Conservation (phyloP, 1,140 invertebrate species). For the Hyles euphorbiae region DNA sequence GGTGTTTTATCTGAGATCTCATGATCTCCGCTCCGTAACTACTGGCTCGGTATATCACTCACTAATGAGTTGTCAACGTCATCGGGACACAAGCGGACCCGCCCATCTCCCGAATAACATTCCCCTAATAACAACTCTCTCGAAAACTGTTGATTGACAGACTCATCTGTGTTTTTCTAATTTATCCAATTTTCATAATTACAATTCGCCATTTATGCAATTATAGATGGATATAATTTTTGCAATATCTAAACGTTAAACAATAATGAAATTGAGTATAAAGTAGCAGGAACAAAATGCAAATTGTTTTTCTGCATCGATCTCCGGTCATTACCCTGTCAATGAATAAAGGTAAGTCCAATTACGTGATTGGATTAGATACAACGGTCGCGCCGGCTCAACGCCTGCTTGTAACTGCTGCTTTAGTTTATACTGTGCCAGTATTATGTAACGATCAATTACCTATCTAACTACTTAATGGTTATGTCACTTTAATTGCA, state of each 20-base stretch:
- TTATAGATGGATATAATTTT: no score
- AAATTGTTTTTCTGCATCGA: no score
- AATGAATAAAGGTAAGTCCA: conserved; percentile 57
- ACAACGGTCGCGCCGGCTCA: conserved; percentile 28
- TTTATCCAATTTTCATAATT: conserved; percentile 20
- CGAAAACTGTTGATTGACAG: conserved; percentile 18
- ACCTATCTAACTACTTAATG: conserved; percentile 2
- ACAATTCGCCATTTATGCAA: not conserved
- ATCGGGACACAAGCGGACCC: conserved; percentile 24
- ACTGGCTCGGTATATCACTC: conserved; percentile 1
- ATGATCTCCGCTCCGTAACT: not conserved
- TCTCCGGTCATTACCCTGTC: conserved; percentile 13
- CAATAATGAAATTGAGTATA: no score
- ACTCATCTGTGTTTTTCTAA: conserved; percentile 18
- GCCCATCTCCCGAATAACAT: conserved; percentile 1
- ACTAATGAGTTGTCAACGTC: conserved; percentile 60
- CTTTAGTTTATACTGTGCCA: not conserved
- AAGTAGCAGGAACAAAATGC: no score
- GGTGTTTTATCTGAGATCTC: not conserved
- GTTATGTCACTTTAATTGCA: conserved; percentile 4
- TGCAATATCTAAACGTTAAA: no score
- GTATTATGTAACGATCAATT: conserved; percentile 15
- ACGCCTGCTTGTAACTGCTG: conserved; percentile 17
- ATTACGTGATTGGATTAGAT: conserved; percentile 58
- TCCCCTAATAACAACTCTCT: not conserved